phyloP scores from a whole-genome alignment of 1,140 invertebrate species.

The Trichonephila clavipes region DNA sequence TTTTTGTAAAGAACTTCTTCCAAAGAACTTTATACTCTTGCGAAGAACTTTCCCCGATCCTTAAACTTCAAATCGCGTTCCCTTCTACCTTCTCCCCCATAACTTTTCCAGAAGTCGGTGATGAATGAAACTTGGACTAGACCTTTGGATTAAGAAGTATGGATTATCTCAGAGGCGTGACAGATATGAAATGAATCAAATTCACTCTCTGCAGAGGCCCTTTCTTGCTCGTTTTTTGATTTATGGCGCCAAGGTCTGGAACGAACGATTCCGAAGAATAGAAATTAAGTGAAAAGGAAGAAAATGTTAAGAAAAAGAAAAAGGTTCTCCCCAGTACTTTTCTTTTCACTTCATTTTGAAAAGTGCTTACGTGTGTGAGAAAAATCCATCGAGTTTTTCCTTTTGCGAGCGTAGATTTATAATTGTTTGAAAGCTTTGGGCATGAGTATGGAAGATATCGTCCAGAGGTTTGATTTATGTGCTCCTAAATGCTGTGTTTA shows the following conservation, averaged over 20 bases:
- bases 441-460: not conserved
- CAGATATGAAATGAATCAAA: conserved; percentile 71
- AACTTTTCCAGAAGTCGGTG: conserved; percentile 34
- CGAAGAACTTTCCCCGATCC: conserved; percentile 14
- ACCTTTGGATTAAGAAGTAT: conserved; percentile 67
- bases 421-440: not conserved
- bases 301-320: not conserved
- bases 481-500: not conserved
- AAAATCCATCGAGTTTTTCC: not conserved
- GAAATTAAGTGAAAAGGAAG: conserved; percentile 34
- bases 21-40: conserved; percentile 9
- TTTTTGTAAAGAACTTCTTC: no score
- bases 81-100: not conserved
- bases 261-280: conserved; percentile 26
- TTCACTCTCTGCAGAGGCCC: not conserved
- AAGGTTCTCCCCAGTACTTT: not conserved
- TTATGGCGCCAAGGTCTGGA: conserved; percentile 36
- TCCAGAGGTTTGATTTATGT: not conserved
- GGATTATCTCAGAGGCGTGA: conserved; percentile 63
- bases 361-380: conserved; percentile 22
- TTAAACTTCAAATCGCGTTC: conserved; percentile 14
- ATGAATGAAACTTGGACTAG: conserved; percentile 58
- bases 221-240: conserved; percentile 48
- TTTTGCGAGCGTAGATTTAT: not conserved
- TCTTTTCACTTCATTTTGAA: not conserved